A percentile compares a stretch with the other conserved stretches of the same genome.
phyloP scores from a whole-genome alignment of 2,888 invertebrate genomes.

The Calliphora vomitoria region DNA sequence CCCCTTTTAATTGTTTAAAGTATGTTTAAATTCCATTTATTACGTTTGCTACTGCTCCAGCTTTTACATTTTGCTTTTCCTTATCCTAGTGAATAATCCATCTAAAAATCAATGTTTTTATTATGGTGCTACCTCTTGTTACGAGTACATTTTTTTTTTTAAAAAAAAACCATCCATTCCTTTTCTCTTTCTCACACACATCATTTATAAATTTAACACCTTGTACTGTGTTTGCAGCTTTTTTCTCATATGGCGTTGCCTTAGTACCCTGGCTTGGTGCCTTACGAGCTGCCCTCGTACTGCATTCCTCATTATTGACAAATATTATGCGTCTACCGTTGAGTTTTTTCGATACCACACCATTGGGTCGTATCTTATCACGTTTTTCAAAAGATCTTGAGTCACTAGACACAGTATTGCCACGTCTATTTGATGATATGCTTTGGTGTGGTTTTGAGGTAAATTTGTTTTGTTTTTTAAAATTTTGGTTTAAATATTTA shows the following conservation, averaged over 20 bases:
- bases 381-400: conserved; percentile 86
- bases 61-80: conserved; percentile 75
- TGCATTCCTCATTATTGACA: conserved; percentile 85
- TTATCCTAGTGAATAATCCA: conserved; percentile 74
- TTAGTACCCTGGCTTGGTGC: conserved; percentile 88
- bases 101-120: background rate
- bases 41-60: conserved; percentile 75
- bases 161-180: background rate
- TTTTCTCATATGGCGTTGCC: conserved; percentile 88
- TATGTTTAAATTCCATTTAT: background rate
- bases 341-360: conserved; percentile 88
- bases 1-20: background rate
- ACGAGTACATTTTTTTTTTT: background rate
- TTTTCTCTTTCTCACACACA: background rate
- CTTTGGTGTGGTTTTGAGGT: conserved; percentile 87
- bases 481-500: conserved; percentile 21
- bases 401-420: conserved; percentile 83
- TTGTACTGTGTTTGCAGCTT: conserved; percentile 85
- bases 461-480: conserved; percentile 76
- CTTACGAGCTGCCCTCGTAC: conserved; percentile 79
- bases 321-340: conserved; percentile 86
- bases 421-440: conserved; percentile 86
- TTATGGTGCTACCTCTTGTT: background rate
- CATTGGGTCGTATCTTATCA: conserved; percentile 87
- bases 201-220: conserved; percentile 6